Percentiles rank a stretch among this genome's conserved stretches.
Evolutionary conservation across 1,140 invertebrate species (phyloP).

Genomic region (Popillia japonica): DNA sequence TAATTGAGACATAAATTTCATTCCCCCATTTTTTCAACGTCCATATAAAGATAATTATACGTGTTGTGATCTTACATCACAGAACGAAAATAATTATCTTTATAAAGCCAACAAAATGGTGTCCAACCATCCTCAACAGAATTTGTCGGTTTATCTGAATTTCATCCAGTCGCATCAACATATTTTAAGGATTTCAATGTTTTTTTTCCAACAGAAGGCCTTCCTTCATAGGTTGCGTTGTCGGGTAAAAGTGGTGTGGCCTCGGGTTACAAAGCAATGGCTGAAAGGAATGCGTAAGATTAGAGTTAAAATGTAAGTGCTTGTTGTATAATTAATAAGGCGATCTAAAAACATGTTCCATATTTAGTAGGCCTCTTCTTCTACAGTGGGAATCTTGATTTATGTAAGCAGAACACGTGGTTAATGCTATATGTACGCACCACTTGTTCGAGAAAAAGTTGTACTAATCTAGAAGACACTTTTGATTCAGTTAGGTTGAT

Average conservation of each 20-base stretch:
- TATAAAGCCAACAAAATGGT: not conserved
- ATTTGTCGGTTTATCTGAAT: not conserved
- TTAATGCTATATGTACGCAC: not conserved
- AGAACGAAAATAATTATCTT: not conserved
- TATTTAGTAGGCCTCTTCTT: constrained; percentile 19
- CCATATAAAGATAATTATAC: not conserved
- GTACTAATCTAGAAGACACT: not conserved
- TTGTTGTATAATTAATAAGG: constrained; percentile 24
- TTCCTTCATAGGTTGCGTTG: no score
- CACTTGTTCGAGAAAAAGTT: no score
- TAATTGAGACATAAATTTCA: constrained; percentile 27
- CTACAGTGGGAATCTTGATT: constrained; percentile 12
- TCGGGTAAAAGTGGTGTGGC: not conserved
- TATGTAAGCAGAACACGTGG: constrained; percentile 23
- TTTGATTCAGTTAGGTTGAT: not conserved
- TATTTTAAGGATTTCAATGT: constrained; percentile 20
- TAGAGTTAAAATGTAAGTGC: constrained; percentile 29
- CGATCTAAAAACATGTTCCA: constrained; percentile 26
- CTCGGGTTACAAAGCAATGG: constrained; percentile 11
- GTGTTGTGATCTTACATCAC: not conserved
- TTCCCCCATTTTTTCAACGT: not conserved
- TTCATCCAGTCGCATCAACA: not conserved
- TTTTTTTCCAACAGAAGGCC: constrained; percentile 4
- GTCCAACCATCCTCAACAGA: not conserved
- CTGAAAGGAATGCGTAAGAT: constrained; percentile 8